phyloP scores from a whole-genome alignment of 2,113 vertebrate genomes.

The Apodemus speciosus region DNA sequence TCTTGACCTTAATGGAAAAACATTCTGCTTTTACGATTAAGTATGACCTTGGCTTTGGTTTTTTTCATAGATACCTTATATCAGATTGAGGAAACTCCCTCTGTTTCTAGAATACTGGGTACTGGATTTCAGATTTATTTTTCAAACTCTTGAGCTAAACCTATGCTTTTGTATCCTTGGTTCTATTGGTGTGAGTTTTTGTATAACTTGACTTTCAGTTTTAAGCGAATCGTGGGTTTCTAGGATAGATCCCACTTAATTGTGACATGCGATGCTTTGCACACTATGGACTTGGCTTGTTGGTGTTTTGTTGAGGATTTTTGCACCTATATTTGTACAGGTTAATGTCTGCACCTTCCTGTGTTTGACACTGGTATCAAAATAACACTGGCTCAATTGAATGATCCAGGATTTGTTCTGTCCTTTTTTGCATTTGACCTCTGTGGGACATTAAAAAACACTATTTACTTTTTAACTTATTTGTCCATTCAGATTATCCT shows the following conservation, averaged over 20 bases:
- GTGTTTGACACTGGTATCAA: not conserved
- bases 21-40: not conserved
- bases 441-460: slow-evolving; percentile 17
- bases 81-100: not conserved
- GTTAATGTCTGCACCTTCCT: not conserved
- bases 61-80: not conserved
- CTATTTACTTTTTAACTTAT: not conserved
- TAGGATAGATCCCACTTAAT: not conserved
- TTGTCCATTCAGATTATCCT: not conserved
- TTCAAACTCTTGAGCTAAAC: not conserved
- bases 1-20: slow-evolving; percentile 2
- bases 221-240: slow-evolving; percentile 26
- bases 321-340: not conserved
- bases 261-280: not conserved
- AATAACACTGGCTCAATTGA: not conserved
- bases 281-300: slow-evolving; percentile 7
- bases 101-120: not conserved
- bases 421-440: slow-evolving; percentile 23
- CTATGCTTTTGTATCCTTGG: not conserved
- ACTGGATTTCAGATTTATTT: slow-evolving; percentile 18
- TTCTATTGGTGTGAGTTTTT: not conserved
- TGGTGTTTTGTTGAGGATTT: slow-evolving; percentile 31
- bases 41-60: not conserved
- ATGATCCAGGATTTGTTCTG: not conserved
- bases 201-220: slow-evolving; percentile 39